These are phyloP conservation scores for Metridium senile DNA, from an alignment of 92 coral and sea anemone genomes.

Conservation along the genomic window DNA sequence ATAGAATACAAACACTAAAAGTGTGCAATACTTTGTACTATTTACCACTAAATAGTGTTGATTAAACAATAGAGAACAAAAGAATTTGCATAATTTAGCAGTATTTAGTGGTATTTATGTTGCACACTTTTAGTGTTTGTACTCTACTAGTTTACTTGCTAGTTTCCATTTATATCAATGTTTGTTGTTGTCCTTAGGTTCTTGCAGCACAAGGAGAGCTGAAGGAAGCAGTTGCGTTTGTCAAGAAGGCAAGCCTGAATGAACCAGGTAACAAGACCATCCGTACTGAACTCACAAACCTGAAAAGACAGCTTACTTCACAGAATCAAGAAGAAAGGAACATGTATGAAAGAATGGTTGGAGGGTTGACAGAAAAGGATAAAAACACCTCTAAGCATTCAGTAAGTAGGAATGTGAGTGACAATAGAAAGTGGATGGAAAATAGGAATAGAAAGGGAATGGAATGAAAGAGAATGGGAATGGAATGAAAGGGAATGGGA, in stretches of 20 bases:
- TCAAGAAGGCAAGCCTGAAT: slow-evolving; percentile 79
- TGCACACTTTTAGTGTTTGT: too few species aligned
- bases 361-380: slow-evolving; percentile 58
- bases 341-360: slow-evolving; percentile 95
- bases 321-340: slow-evolving; percentile 73
- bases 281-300: slow-evolving; percentile 70
- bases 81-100: too few species aligned
- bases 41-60: too few species aligned
- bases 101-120: too few species aligned
- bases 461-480: neutral
- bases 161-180: too few species aligned
- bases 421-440: neutral
- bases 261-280: slow-evolving; percentile 92
- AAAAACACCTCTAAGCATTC: slow-evolving; percentile 36
- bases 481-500: neutral
- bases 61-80: too few species aligned
- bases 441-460: neutral
- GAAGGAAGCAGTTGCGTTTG: slow-evolving; percentile 55
- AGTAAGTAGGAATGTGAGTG: slow-evolving; percentile 28
- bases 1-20: too few species aligned
- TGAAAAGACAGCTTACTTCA: slow-evolving; percentile 62
- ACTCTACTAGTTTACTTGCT: too few species aligned
- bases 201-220: slow-evolving; percentile 77
- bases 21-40: too few species aligned
- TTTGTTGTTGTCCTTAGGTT: slow-evolving; percentile 51